Evolutionary conservation across 2,888 invertebrate genomes (phyloP), one percentile per base, ranked within the genome.

Genomic region (Athripsodes cinereus): DNA sequence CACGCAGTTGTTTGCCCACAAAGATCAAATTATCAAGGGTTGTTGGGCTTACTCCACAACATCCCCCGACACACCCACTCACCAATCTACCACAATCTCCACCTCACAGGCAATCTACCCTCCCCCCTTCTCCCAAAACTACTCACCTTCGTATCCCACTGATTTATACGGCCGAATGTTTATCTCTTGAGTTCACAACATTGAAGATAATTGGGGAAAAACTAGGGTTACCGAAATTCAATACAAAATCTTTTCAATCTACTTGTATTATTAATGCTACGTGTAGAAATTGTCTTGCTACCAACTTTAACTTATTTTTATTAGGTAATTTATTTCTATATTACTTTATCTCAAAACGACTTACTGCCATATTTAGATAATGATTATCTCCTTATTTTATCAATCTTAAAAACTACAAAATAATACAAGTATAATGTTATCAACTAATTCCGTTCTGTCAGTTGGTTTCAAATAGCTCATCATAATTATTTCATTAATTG

Each of bases 1-100:
- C 56, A 58, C 58, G 56, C 58, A 50, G 59, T 61, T 61, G 61
- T 61, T 59, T 61, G 53, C 53, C 56, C 56, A 26, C 55, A 57
- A 47, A 57, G 52, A 52, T 57, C 56, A 61, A 61, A 61, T 58
- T 56, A 58, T 58, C 52, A 56, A 44, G 52, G 53, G 55, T 53
- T 58, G 52, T 40, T 40, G 40, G 40, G 16, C 16, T 13, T 13
- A 40, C 40, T 13, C 13, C 40, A 16, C 16, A 40, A 5, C 40
- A 40, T 3, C 2, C 13, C 40, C 13, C n/a, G 40, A 8, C 40
- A 16, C 13, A n/a, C n/a, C 40, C 3, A 2, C 40, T 13, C n/a
- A 40, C 40, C n/a, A 13, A 8, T 40, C 8, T 40, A 40, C 40
- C 40, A 40, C 40, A 16, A 40, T 40, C 40, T 40, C 16, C 40